These are phyloP conservation scores for Sinocyclocheilus anophthalmus DNA, from an alignment of 2,113 vertebrate genomes.

Conservation along the genomic window DNA sequence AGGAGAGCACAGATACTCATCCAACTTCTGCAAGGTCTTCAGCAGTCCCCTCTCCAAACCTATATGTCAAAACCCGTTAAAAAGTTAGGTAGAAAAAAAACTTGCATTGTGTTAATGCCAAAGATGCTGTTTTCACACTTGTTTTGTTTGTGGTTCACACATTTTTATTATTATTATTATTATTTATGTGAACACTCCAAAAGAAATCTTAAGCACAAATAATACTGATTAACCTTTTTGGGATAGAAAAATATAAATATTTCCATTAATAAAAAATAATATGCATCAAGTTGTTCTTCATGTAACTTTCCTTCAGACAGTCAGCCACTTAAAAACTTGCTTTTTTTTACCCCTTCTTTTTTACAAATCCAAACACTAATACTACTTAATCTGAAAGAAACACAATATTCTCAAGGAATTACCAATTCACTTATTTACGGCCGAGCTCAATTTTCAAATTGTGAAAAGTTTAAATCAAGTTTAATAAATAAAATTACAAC, in stretches of 20 bases:
- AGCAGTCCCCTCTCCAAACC: constrained; percentile 89
- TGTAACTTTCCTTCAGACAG: neutral
- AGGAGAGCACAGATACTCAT: constrained; percentile 90
- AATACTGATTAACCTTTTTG: too few relatives aligned
- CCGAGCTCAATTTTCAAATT: neutral
- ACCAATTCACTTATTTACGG: neutral
- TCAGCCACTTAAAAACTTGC: neutral
- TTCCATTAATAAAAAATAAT: too few relatives aligned
- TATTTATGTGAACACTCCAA: neutral
- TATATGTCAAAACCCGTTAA: constrained; percentile 56
- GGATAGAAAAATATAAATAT: too few relatives aligned
- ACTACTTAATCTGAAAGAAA: neutral
- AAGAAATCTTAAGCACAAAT: neutral
- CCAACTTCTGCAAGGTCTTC: constrained; percentile 96
- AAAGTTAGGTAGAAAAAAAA: neutral
- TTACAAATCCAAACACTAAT: neutral
- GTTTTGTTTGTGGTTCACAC: neutral
- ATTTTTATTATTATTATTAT: neutral
- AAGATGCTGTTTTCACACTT: neutral
- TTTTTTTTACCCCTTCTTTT: neutral
- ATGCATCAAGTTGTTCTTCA: neutral
- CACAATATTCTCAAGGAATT: neutral
- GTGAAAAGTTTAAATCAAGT: neutral
- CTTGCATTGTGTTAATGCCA: neutral
- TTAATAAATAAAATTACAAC: neutral